Percentiles rank a stretch among this genome's conserved stretches.
Evolutionary conservation across 2,113 vertebrate genomes (phyloP).

Genomic region (Ardeotis arabs): DNA sequence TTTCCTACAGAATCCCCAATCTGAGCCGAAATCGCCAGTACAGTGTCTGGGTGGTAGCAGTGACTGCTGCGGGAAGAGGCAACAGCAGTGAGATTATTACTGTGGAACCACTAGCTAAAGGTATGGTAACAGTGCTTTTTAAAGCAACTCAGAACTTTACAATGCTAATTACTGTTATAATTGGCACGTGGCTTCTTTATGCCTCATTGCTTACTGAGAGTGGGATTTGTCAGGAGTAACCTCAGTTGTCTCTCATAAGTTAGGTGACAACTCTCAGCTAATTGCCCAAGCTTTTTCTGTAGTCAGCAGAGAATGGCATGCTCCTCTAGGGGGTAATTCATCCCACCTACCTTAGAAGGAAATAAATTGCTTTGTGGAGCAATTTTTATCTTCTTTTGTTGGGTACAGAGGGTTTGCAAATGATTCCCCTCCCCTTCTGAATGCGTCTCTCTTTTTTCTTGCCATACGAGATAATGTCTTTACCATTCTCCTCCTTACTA

Average conservation of each 20-base stretch:
- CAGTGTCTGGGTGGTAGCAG: constrained; percentile 97
- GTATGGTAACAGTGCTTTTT: constrained; percentile 64
- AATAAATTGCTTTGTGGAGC: neutral
- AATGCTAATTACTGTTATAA: neutral
- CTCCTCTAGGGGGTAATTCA: neutral
- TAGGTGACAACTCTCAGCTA: neutral
- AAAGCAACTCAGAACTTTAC: neutral
- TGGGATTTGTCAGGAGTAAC: neutral
- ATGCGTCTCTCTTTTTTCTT: neutral
- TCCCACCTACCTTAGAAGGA: constrained; percentile 15
- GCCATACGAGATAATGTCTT: neutral
- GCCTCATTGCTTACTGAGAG: neutral
- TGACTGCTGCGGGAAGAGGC: constrained; percentile 94
- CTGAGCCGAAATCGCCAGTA: constrained; percentile 93
- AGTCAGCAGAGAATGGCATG: constrained; percentile 19
- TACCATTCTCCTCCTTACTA: neutral
- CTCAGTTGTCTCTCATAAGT: neutral
- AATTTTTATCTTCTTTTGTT: constrained; percentile 13
- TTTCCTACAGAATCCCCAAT: constrained; percentile 95
- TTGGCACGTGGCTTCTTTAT: neutral
- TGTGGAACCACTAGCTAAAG: constrained; percentile 93
- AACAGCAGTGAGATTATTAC: constrained; percentile 97
- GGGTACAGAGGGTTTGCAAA: neutral
- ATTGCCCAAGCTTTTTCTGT: neutral
- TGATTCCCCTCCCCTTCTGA: neutral